Evolutionary conservation across 2,113 vertebrate genomes (phyloP), one percentile per base, ranked within the genome.

Genomic region (Triplophysa tibetana): DNA sequence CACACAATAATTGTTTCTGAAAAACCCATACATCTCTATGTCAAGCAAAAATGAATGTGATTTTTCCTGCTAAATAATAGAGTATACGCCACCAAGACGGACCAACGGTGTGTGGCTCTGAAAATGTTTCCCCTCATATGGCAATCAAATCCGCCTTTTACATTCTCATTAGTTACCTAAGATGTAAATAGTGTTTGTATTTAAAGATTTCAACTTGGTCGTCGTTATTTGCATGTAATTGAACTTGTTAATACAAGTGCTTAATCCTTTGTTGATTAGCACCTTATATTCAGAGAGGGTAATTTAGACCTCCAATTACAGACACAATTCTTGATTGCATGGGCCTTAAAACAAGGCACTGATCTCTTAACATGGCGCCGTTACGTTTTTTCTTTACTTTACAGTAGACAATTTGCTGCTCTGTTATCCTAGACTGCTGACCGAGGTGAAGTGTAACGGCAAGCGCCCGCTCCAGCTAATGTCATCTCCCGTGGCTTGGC

Each of bases 201-300:
- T 98, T 96, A 96, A 96, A 95, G 95, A 95, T 95, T 94, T 93
- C 93, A 94, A 93, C 93, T 93, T 91, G 95, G 93, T 94, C 91
- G 90, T 92, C 92, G 90, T 92, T 94, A 94, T 95, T 94, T 93
- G 91, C 85, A 92, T 90, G 93, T 94, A 95, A 97, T 95, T 97
- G 95, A 95, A 95, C 92, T 92, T 91, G 91, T 91, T 91, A 93
- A 91, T 93, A 91, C 91, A 94, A 94, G 91, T 93, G 92, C 93
- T 93, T 94, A 91, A 93, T 94, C 93, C 92, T 95, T 86, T 88
- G 93, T 93, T 95, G 93, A 97, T 98, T 95, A 96, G 92, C 91
- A 94, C 93, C 92, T 93, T 94, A 94, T 93, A 94, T 94, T 93
- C 93, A 85, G 81, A 92, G 89, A 90, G 94, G 94, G 93, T 95